These are phyloP conservation scores for Tuberolachnus salignus DNA, from an alignment of 2,888 invertebrate species.

Conservation along the genomic window DNA sequence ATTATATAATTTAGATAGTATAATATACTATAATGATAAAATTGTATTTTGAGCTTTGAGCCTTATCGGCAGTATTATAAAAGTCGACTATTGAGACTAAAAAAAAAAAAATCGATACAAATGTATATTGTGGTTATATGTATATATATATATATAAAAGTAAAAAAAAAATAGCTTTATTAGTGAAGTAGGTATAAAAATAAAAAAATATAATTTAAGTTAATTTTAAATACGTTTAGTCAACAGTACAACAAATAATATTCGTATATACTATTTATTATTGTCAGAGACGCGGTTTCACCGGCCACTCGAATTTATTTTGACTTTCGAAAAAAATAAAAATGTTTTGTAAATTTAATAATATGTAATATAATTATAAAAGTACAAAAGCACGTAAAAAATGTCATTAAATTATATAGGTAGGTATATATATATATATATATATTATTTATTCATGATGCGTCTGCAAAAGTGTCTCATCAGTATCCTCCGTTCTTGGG, in stretches of 20 bases:
- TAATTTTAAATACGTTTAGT: neutral
- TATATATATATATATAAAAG: too few relatives aligned
- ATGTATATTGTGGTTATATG: too few relatives aligned
- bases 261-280: neutral
- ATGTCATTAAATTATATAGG: neutral
- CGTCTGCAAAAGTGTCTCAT: neutral
- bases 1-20: too few relatives aligned
- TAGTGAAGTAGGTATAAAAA: conserved; percentile 11
- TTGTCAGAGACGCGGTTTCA: too few relatives aligned
- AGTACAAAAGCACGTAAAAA: neutral
- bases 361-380: neutral
- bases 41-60: too few relatives aligned
- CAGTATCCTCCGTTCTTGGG: conserved; percentile 39
- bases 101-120: too few relatives aligned
- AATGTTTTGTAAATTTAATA: neutral
- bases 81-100: too few relatives aligned
- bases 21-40: too few relatives aligned
- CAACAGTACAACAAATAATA: neutral
- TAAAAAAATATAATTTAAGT: conserved; percentile 33
- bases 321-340: neutral
- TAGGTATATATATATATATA: too few relatives aligned
- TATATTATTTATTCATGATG: neutral
- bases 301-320: neutral
- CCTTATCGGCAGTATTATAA: too few relatives aligned
- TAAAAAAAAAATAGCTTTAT: conserved; percentile 21